These are phyloP conservation scores for Zoanthus sociatus DNA, from an alignment of 92 coral and sea anemone species.

Conservation along the genomic window DNA sequence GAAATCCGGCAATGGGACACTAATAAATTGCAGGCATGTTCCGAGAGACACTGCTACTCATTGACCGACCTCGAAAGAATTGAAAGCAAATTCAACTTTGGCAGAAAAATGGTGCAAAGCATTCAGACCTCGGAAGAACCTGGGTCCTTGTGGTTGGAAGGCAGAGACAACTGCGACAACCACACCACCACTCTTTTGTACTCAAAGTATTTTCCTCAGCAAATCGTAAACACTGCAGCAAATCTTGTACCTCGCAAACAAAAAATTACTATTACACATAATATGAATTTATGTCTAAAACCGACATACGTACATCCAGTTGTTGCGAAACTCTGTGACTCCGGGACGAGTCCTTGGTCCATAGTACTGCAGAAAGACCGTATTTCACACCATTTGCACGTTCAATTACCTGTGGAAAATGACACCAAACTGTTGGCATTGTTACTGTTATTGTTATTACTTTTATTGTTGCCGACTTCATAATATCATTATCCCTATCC, in stretches of 20 bases:
- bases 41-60: no score
- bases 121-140: no score
- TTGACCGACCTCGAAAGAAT: no score
- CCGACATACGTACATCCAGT: conserved; percentile 62
- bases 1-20: no score
- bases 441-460: neutral
- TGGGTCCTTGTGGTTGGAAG: neutral
- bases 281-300: neutral
- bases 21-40: no score
- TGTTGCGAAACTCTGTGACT: conserved; percentile 82
- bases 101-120: no score
- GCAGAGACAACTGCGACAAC: neutral
- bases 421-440: neutral
- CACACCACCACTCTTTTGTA: no score
- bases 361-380: conserved; percentile 79
- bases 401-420: conserved; percentile 65
- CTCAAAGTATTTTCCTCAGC: no score
- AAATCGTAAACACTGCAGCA: no score
- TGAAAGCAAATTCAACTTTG: no score
- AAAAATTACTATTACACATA: neutral
- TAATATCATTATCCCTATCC: no score
- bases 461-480: no score
- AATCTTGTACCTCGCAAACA: neutral
- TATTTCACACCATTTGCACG: conserved; percentile 88
- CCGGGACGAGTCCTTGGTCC: conserved; percentile 80